These are phyloP conservation scores for Cirrhinus mrigala DNA, from an alignment of 2,797 vertebrate genomes.

Conservation along the genomic window DNA sequence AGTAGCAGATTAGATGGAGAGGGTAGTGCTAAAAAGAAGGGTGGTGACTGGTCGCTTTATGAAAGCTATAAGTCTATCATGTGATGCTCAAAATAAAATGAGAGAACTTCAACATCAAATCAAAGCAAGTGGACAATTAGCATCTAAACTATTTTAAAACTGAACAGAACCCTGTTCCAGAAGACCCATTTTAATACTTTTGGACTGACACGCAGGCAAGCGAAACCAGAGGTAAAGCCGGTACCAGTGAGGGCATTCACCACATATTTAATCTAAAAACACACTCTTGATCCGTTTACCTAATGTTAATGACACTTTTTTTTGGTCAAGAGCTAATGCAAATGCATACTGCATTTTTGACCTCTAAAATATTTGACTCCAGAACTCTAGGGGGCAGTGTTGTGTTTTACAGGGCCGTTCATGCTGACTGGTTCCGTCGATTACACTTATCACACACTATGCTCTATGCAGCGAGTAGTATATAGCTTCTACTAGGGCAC, in stretches of 20 bases:
- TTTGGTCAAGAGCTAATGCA: neutral
- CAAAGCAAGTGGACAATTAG: constrained; percentile 15
- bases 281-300: neutral
- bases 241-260: neutral
- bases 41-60: constrained; percentile 40
- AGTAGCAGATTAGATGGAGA: constrained; percentile 35
- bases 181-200: constrained; percentile 30
- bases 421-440: neutral
- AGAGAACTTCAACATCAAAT: constrained; percentile 8
- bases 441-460: constrained; percentile 9
- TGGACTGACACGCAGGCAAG: neutral
- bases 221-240: constrained; percentile 1
- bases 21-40: constrained; percentile 1
- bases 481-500: neutral
- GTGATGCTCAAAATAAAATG: neutral
- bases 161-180: constrained; percentile 7
- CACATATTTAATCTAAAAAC: neutral
- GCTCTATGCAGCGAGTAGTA: constrained; percentile 1
- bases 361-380: neutral
- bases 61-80: constrained; percentile 38
- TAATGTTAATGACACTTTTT: neutral
- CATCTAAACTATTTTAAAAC: constrained; percentile 24
- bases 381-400: constrained; percentile 32
- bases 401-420: neutral
- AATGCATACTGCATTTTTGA: constrained; percentile 14